Percentiles rank a stretch among this genome's conserved stretches.
Conservation (phyloP, 2,113 vertebrate species). For the Dromaius novaehollandiae region DNA sequence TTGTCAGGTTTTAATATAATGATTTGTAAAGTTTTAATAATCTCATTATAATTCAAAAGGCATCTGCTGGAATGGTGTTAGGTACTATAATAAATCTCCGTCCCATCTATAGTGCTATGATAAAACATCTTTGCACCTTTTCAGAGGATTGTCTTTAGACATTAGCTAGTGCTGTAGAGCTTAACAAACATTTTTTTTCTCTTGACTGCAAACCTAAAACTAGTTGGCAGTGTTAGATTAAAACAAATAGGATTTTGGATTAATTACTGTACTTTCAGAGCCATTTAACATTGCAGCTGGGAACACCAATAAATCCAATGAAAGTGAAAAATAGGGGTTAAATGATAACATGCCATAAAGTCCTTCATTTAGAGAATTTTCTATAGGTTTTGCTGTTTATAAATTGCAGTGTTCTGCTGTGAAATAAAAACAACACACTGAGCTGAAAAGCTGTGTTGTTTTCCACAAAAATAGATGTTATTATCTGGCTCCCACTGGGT, state of each 20-base stretch:
- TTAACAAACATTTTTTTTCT: slow-evolving; percentile 59
- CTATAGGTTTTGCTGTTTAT: slow-evolving; percentile 8
- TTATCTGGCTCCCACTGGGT: slow-evolving; percentile 4
- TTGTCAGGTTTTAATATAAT: slow-evolving; percentile 73
- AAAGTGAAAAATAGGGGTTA: slow-evolving; percentile 49
- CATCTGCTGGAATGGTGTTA: slow-evolving; percentile 67
- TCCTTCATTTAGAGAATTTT: slow-evolving; percentile 37
- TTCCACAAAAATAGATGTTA: slow-evolving; percentile 55
- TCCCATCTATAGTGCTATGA: slow-evolving; percentile 62
- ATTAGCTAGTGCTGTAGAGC: slow-evolving; percentile 56
- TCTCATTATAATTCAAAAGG: slow-evolving; percentile 79
- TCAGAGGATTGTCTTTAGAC: slow-evolving; percentile 68
- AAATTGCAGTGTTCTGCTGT: not conserved
- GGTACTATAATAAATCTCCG: slow-evolving; percentile 71
- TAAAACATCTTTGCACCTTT: slow-evolving; percentile 73
- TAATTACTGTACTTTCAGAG: slow-evolving; percentile 67
- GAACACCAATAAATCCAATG: slow-evolving; percentile 49
- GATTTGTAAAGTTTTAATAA: slow-evolving; percentile 82
- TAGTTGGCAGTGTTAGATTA: slow-evolving; percentile 64
- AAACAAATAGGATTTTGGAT: slow-evolving; percentile 68
- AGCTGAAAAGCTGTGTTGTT: slow-evolving; percentile 39
- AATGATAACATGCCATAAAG: slow-evolving; percentile 17
- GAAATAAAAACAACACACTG: slow-evolving; percentile 24
- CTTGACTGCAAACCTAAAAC: slow-evolving; percentile 62
- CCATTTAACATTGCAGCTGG: slow-evolving; percentile 35